These are phyloP conservation scores for Amblyornis subalaris DNA, from an alignment of 2,113 vertebrate species.

Conservation along the genomic window DNA sequence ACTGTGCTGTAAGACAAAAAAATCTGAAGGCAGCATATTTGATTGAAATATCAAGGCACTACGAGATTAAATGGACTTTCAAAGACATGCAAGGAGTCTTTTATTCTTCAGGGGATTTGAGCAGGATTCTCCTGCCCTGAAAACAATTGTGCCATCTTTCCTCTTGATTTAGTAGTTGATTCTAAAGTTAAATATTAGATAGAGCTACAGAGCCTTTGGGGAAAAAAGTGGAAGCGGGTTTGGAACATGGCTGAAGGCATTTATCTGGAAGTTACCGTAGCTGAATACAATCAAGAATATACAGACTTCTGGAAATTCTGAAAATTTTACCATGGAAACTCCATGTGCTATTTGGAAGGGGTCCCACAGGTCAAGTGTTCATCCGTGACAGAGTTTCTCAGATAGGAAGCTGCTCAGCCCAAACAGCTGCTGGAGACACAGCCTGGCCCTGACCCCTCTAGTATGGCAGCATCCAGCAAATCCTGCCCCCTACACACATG, in stretches of 20 bases:
- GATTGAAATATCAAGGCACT: not conserved
- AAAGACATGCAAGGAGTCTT: not conserved
- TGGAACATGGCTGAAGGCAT: not conserved
- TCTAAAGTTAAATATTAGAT: not conserved
- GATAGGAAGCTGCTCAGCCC: fast-evolving
- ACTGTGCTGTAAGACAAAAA: not conserved
- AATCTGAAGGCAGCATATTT: not conserved
- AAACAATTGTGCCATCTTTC: not conserved
- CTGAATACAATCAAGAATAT: not conserved
- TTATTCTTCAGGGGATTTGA: not conserved
- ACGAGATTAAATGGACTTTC: not conserved
- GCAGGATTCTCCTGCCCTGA: not conserved
- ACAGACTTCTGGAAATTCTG: not conserved
- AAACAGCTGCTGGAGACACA: not conserved
- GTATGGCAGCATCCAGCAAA: fast-evolving
- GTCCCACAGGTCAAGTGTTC: not conserved
- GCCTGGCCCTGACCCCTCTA: not conserved
- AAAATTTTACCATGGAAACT: not conserved
- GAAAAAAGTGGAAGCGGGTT: not conserved
- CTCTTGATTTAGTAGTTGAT: not conserved
- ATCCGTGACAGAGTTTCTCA: not conserved
- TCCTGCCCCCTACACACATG: fast-evolving
- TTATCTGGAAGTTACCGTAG: not conserved
- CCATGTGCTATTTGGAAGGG: not conserved
- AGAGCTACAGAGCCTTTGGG: not conserved